Evolutionary conservation across 2,113 vertebrate genomes (phyloP).

Genomic region (Rhombomys opimus): DNA sequence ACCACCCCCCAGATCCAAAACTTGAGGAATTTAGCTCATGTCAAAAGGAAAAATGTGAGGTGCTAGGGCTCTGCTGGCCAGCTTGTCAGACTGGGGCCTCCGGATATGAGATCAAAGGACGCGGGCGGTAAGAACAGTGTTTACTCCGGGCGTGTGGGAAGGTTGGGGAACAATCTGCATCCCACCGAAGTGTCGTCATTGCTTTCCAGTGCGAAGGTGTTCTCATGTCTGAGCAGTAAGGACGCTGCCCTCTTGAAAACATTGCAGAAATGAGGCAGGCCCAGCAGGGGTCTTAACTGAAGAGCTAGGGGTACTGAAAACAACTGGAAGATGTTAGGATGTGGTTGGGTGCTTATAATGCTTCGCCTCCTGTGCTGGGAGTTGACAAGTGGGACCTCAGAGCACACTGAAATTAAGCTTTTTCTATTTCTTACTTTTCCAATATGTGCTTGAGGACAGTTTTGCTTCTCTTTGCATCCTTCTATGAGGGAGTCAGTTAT

Average conservation of each 20-base stretch:
- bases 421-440: not conserved
- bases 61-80: not conserved
- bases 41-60: constrained; percentile 39
- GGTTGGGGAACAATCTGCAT: not conserved
- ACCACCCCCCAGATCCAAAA: constrained; percentile 24
- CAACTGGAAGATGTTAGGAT: not conserved
- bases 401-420: not conserved
- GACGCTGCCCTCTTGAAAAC: not conserved
- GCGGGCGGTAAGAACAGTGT: not conserved
- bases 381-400: not conserved
- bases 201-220: constrained; percentile 49
- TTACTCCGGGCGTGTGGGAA: constrained; percentile 25
- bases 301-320: constrained; percentile 51
- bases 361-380: not conserved
- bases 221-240: constrained; percentile 42
- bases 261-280: constrained; percentile 53
- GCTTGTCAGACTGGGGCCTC: constrained; percentile 51
- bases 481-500: not conserved
- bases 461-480: not conserved
- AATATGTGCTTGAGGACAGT: not conserved
- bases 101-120: constrained; percentile 64
- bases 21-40: constrained; percentile 30
- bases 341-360: constrained; percentile 3
- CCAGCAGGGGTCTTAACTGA: not conserved
- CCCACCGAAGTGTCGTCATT: constrained; percentile 10